phyloP scores from a whole-genome alignment of 1,140 invertebrate species.

The Zelostemma sp. region DNA sequence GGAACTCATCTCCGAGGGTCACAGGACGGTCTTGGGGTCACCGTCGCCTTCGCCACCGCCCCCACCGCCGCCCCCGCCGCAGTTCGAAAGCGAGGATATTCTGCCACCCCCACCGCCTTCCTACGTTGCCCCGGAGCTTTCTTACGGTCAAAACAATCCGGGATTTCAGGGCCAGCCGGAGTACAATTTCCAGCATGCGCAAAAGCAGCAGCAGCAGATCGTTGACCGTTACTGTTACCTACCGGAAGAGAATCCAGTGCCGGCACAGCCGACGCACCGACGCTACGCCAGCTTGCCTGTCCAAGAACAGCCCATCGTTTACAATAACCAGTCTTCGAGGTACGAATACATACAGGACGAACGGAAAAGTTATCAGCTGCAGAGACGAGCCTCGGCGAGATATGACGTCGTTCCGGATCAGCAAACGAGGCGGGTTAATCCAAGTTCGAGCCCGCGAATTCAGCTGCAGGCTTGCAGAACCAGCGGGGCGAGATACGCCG shows the following conservation, averaged over 20 bases:
- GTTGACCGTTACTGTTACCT: slow-evolving; percentile 61
- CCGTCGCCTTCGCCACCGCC: slow-evolving; percentile 37
- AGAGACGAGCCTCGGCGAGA: slow-evolving; percentile 50
- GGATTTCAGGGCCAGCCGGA: slow-evolving; percentile 54
- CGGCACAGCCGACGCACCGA: slow-evolving; percentile 31
- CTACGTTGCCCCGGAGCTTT: slow-evolving; percentile 33
- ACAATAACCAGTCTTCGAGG: slow-evolving; percentile 44
- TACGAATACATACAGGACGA: slow-evolving; percentile 65
- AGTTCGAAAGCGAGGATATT: slow-evolving; percentile 56
- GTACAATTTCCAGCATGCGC: slow-evolving; percentile 6
- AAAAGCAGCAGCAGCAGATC: slow-evolving; percentile 9
- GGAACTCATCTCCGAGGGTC: slow-evolving; percentile 68
- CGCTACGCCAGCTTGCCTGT: slow-evolving; percentile 57
- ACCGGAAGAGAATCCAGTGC: slow-evolving; percentile 34
- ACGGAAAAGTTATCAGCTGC: slow-evolving; percentile 24
- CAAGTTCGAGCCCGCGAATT: slow-evolving; percentile 30
- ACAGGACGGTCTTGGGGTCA: slow-evolving; percentile 7
- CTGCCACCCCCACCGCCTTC: slow-evolving; percentile 58
- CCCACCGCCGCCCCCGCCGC: slow-evolving; percentile 52
- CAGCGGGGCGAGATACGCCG: slow-evolving; percentile 43
- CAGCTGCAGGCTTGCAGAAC: slow-evolving; percentile 42
- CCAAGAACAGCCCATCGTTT: slow-evolving; percentile 39
- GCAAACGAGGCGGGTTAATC: slow-evolving; percentile 38
- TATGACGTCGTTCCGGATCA: slow-evolving; percentile 56
- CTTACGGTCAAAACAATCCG: slow-evolving; percentile 60